Base-by-base conservation (phyloP, 2,888 invertebrate genomes). In the Acronicta alni region DNA sequence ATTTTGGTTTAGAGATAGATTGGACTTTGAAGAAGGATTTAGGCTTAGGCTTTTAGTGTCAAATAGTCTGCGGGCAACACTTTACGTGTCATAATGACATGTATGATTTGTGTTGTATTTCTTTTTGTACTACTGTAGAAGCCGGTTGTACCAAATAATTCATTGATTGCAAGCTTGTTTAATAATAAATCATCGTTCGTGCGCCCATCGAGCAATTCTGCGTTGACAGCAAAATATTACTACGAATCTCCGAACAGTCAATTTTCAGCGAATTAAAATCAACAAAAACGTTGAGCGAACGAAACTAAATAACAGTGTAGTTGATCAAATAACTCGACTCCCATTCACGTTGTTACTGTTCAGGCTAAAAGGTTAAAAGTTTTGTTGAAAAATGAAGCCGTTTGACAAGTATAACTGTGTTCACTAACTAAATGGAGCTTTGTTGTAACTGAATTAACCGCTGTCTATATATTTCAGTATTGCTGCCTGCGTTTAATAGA, bases 251-350 rank as follows among this genome's bases (percentile, higher is more conserved):
- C 14, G n/a, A 30, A 52, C 57, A 69, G 59, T 35, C 57, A 57
- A 78, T 79, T 68, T 69, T 43, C 71, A 68, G 52, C 58, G 71
- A 68, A 61, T 75, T 68, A 59, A 72, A 75, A 80, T 75, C 68
- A 81, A 79, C 76, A 80, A 79, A 78, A 80, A 79, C 71, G 68
- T 54, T 64, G 69, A 54, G 48, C 57, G 59, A 61, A 66, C 63
- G 45, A 70, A 66, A 77, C 76, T 79, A 74, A 81, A 79, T 77
- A 81, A 76, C 75, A 67, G 61, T 64, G 56, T 70, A 72, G 72
- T 77, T 80, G 67, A 77, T 77, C 77, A 79, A 80, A 85, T 78
- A 81, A 75, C 72, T 67, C 73, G 45, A 56, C 37, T 52, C n/a
- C 66, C 75, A 75, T 76, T 80, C 69, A 63, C 67, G 62, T 67